phyloP scores from a whole-genome alignment of 1,140 invertebrate species.

The Augochlora pura region DNA sequence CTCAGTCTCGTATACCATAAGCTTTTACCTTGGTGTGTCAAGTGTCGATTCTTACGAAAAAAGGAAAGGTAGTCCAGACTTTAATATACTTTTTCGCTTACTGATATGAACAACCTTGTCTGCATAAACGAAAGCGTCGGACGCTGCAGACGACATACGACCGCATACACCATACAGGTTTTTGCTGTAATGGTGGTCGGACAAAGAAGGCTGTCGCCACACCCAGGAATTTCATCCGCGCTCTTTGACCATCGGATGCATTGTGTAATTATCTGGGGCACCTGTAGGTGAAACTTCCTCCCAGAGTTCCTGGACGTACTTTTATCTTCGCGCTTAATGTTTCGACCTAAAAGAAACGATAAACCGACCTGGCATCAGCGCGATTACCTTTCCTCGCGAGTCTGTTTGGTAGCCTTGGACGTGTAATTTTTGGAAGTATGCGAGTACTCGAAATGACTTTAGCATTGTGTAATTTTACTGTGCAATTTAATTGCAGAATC shows the following conservation, averaged over 20 bases:
- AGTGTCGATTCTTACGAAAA: not conserved
- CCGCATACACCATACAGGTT: constrained; percentile 25
- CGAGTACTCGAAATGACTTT: too few relatives aligned
- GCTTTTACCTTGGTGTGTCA: too few relatives aligned
- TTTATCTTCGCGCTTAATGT: not conserved
- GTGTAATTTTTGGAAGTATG: too few relatives aligned
- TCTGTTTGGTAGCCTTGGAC: too few relatives aligned
- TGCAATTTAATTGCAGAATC: too few relatives aligned
- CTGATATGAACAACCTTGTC: constrained; percentile 17
- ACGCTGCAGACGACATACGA: not conserved
- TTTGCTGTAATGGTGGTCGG: not conserved
- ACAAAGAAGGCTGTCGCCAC: constrained; percentile 63
- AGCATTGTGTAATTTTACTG: too few relatives aligned
- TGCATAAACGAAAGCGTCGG: not conserved
- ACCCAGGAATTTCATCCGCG: constrained; percentile 73
- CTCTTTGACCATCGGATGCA: constrained; percentile 49
- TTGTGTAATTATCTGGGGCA: constrained; percentile 48
- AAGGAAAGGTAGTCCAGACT: not conserved
- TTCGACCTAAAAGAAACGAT: not conserved
- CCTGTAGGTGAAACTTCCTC: constrained; percentile 19
- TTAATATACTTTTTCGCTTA: not conserved
- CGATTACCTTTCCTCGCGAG: not conserved
- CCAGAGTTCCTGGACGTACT: not conserved
- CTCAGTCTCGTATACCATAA: too few relatives aligned
- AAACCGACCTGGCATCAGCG: too few relatives aligned